Conservation (phyloP, 2,797 vertebrate genomes). For the Cetoscarus ocellatus region DNA sequence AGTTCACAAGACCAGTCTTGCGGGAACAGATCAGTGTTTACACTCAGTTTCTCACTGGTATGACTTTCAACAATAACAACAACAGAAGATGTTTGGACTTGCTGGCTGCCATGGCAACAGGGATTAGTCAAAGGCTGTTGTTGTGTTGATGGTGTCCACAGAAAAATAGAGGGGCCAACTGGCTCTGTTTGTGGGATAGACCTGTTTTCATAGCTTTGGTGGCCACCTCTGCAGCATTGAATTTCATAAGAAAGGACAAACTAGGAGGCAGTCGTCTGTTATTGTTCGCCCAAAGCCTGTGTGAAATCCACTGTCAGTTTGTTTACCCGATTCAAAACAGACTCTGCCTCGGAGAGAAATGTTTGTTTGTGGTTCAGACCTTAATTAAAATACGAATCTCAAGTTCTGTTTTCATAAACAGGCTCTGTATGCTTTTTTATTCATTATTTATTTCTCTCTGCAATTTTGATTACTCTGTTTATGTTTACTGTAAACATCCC, state of each 20-base stretch:
- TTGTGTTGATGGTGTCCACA: constrained; percentile 92
- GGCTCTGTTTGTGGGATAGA: constrained; percentile 73
- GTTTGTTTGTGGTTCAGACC: constrained; percentile 89
- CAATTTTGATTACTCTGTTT: constrained; percentile 88
- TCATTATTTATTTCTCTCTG: constrained; percentile 86
- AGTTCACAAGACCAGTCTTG: constrained; percentile 83
- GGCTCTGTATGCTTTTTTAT: constrained; percentile 80
- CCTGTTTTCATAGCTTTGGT: constrained; percentile 73
- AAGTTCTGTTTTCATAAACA: constrained; percentile 85
- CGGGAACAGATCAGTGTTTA: constrained; percentile 84
- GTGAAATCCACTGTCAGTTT: constrained; percentile 88
- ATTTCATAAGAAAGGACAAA: constrained; percentile 87
- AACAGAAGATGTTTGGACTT: constrained; percentile 98
- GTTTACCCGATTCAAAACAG: constrained; percentile 91
- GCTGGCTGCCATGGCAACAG: constrained; percentile 94
- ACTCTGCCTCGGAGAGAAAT: constrained; percentile 88
- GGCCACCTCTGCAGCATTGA: constrained; percentile 74
- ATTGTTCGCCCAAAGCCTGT: constrained; percentile 90
- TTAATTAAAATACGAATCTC: constrained; percentile 90
- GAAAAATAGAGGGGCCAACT: constrained; percentile 86
- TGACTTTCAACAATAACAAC: constrained; percentile 96
- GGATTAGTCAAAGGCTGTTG: constrained; percentile 89
- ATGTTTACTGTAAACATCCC: constrained; percentile 87
- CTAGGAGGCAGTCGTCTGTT: constrained; percentile 86
- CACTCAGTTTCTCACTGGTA: constrained; percentile 85